Evolutionary conservation across 2,888 invertebrate genomes (phyloP), one percentile per base, ranked within the genome.

Genomic region (Pollenia angustigena): DNA sequence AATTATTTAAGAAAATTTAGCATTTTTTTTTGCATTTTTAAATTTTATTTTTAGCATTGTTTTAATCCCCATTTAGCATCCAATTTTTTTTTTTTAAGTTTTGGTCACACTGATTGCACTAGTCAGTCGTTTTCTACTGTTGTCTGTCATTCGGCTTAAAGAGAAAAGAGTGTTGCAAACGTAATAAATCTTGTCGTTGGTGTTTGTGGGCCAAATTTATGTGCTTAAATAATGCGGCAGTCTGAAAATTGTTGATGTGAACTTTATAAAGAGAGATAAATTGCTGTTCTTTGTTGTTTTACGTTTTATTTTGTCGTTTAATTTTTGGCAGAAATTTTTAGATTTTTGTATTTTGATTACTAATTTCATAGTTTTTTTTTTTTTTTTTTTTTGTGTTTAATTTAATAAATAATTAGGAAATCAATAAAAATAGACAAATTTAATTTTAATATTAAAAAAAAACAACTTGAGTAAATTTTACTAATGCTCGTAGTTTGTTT

Each of bases 351-450:
- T 60, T 60, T 40, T 60, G 32, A 56, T 60, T 6, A 40, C 9
- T 14, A 46, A 16, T 11, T 23, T 10, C 40, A 16, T 18, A 48
- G 23, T 23, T 23, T 23, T 23, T 32, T 50, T 18, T 18, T 18
- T 18, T 18, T 18, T 18, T 18, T 18, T 18, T 18, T 18, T 18
- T 18, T 44, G 9, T 23, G 44, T 72, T 58, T 74, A 46, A 12
- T 12, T n/a, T 60, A 40, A 14, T 40, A 40, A 16, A 50, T 50
- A 60, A 32, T 50, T 48, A 48, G 58, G 2, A 71, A 72, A 14
- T 58, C 56, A 66, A 66, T 64, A 23, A 76, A 54, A 48, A 44
- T 48, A 32, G 58, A 23, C 32, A 58, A 74, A 74, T 50, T 16
- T 50, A 48, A 42, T 4, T 16, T 44, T 42, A 58, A 58, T 48